These are phyloP conservation scores for Peromyscus eremicus DNA, from an alignment of 2,797 vertebrate genomes.

Conservation along the genomic window DNA sequence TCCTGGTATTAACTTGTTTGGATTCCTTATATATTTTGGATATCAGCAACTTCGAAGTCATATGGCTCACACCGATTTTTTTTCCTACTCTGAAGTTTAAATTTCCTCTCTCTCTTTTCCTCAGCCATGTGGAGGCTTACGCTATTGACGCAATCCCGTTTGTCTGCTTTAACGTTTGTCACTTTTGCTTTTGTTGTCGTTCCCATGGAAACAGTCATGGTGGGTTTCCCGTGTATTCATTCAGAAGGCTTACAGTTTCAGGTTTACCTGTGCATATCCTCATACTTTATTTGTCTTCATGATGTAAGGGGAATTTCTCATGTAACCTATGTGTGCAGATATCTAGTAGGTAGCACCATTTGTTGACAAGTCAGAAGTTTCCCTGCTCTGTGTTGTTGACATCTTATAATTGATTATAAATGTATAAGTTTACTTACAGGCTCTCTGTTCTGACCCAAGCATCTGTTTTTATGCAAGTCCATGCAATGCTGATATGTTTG, in stretches of 20 bases:
- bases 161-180: neutral
- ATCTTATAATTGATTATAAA: neutral
- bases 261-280: neutral
- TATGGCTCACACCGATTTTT: neutral
- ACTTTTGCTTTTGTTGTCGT: neutral
- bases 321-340: neutral
- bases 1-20: neutral
- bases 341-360: neutral
- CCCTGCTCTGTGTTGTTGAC: neutral
- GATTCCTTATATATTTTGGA: neutral
- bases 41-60: neutral
- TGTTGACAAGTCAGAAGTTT: neutral
- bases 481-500: neutral
- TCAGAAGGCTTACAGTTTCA: neutral
- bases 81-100: neutral
- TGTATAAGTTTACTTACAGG: neutral
- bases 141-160: neutral
- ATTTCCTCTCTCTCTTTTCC: neutral
- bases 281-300: neutral
- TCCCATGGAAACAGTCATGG: neutral
- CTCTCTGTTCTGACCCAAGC: neutral
- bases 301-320: too few species aligned
- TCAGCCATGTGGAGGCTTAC: neutral
- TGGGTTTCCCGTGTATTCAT: neutral
- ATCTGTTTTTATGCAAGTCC: neutral